Base-by-base conservation (phyloP, 2,888 invertebrate genomes). In the Lasioglossum figueresi region DNA sequence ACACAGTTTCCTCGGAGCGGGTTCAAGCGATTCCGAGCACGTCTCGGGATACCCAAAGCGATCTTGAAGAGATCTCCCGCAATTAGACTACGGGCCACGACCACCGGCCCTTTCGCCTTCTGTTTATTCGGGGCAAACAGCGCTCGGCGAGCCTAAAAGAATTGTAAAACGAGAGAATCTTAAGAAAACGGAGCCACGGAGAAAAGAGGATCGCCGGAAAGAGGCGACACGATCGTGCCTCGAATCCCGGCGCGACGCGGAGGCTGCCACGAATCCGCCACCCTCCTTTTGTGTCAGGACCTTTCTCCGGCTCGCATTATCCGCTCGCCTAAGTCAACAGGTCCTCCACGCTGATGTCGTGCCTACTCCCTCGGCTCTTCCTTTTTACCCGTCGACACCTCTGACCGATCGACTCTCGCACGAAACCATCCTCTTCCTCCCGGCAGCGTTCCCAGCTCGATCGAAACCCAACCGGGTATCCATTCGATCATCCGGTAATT, bases 91-190 rank as follows among this genome's bases (percentile, higher is more conserved):
- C 43, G 68, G 68, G 12, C 3, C 75, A 43, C 40, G 68, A 80
- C 84, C 79, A 76, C 84, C 85, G 83, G 83, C n/a, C 83, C 78
- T 81, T 85, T 83, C 79, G 75, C 76, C 88, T 78, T 85, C 73
- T 92, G 88, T 92, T 92, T 92, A 91, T 89, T 76, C 86, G 80
- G 83, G 79, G 89, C 87, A 92, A 92, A 92, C 87, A 91, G n/a
- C 79, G 77, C 76, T 68, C 52, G 59, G 34, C 71, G 70, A 40
- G 56, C 23, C 27, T 68, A 56, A 63, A 48, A 83, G 78, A 59
- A 77, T 37, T 19, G 76, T 27, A 71, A 48, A 79, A 82, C 59
- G 71, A 19, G 70, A 56, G 63, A 34, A 68, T 40, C 70, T 70
- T 70, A 70, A 70, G 40, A 40, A 82, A 84, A 81, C 27, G 74